These are phyloP conservation scores for Stegastes partitus DNA, from an alignment of 2,113 vertebrate species.

Conservation along the genomic window DNA sequence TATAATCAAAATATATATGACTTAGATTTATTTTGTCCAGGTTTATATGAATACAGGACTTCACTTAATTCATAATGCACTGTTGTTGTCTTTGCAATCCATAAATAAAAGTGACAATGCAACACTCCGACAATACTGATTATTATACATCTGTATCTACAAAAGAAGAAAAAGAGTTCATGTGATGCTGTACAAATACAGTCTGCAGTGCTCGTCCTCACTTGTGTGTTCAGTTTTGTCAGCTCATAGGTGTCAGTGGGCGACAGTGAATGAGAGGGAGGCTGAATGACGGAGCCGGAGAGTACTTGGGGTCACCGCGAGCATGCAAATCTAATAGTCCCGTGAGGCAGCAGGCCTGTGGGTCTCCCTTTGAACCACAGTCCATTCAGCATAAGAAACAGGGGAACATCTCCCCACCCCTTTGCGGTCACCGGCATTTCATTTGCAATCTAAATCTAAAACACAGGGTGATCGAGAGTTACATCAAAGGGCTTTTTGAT, in stretches of 20 bases:
- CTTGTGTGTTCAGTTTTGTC: conserved; percentile 17
- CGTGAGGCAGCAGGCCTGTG: conserved; percentile 46
- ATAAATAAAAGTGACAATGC: neutral
- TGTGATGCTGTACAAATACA: neutral
- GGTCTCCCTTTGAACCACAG: conserved; percentile 69
- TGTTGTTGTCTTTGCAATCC: too few relatives aligned
- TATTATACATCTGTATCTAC: neutral
- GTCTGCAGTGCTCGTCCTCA: neutral
- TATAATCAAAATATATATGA: too few relatives aligned
- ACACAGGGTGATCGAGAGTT: conserved; percentile 60
- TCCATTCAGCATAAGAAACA: conserved; percentile 60
- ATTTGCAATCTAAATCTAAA: conserved; percentile 78
- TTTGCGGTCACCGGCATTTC: conserved; percentile 67
- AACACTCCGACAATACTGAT: neutral
- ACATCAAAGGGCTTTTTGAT: conserved; percentile 80
- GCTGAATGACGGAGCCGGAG: conserved; percentile 10
- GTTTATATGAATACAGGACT: too few relatives aligned
- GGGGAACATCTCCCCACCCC: conserved; percentile 50
- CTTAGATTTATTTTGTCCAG: too few relatives aligned
- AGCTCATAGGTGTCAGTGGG: conserved; percentile 50
- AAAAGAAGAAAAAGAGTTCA: neutral
- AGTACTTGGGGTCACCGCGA: conserved; percentile 40
- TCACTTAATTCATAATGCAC: too few relatives aligned
- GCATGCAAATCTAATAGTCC: conserved; percentile 47
- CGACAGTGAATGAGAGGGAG: conserved; percentile 48